phyloP scores from a whole-genome alignment of 2,797 vertebrate genomes.

The Rhinoraja longicauda region DNA sequence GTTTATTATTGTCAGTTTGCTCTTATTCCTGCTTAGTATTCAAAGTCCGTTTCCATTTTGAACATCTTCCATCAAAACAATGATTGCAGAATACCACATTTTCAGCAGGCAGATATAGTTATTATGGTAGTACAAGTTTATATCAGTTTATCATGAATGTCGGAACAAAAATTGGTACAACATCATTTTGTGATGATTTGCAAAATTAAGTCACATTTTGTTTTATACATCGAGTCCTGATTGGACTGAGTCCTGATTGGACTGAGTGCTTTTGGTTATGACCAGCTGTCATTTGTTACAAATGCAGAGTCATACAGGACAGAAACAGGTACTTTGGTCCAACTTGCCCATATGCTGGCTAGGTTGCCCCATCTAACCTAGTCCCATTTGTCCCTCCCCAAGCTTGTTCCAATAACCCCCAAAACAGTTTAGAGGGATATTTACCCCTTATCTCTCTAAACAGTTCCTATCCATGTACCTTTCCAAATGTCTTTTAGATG shows the following conservation, averaged over 20 bases:
- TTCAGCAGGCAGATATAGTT: neutral
- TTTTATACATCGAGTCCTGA: neutral
- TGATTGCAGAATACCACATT: neutral
- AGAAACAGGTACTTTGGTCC: too few relatives aligned
- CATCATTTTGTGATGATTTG: neutral
- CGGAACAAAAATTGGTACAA: neutral
- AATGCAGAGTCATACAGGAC: too few relatives aligned
- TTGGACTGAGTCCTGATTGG: neutral
- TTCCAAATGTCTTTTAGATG: too few relatives aligned
- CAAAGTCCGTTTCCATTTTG: constrained; percentile 17
- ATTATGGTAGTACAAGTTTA: neutral
- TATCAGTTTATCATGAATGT: neutral
- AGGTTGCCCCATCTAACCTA: too few relatives aligned
- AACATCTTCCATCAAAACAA: neutral
- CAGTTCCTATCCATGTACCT: too few relatives aligned
- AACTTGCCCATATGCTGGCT: too few relatives aligned
- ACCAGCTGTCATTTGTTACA: neutral
- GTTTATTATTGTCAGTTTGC: neutral
- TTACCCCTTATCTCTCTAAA: too few relatives aligned
- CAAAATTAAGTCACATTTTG: neutral
- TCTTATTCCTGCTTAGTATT: neutral
- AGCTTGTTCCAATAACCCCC: too few relatives aligned
- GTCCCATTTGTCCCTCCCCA: too few relatives aligned
- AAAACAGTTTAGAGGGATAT: too few relatives aligned
- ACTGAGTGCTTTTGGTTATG: neutral